Conservation (phyloP, 1,140 invertebrate species). For the Magallana gigas region DNA sequence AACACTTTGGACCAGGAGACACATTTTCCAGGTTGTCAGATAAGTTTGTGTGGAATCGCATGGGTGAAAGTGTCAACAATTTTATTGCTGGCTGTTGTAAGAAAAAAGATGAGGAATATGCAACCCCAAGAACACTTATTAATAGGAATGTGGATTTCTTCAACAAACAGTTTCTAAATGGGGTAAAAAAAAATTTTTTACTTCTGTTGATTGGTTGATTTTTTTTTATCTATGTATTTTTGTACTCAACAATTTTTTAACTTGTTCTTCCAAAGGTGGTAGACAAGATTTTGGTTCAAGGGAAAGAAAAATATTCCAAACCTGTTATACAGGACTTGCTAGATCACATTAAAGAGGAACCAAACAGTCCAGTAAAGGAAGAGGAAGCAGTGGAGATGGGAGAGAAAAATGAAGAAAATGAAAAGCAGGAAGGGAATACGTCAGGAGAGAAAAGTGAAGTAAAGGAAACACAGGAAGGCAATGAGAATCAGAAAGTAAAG, state of each 20-base stretch:
- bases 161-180: slow-evolving; percentile 50
- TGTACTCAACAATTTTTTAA: too few species aligned
- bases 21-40: slow-evolving; percentile 41
- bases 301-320: neutral
- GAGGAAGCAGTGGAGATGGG: neutral
- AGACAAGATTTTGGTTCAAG: neutral
- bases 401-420: neutral
- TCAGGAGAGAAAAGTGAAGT: too few species aligned
- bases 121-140: neutral
- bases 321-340: neutral
- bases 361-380: neutral
- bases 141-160: slow-evolving; percentile 46
- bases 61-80: slow-evolving; percentile 45
- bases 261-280: neutral
- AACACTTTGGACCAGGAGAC: slow-evolving; percentile 39
- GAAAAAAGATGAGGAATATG: slow-evolving; percentile 31
- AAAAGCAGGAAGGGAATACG: neutral
- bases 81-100: slow-evolving; percentile 51
- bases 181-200: slow-evolving; percentile 40
- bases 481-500: neutral
- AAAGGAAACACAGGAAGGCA: neutral
- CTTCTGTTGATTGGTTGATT: slow-evolving; percentile 23
- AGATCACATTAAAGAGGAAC: neutral
- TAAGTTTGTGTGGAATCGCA: slow-evolving; percentile 53
- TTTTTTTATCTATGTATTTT: neutral